Percentiles rank a stretch among this genome's conserved stretches.
These are phyloP conservation scores for Ctenicera cuprea DNA, from an alignment of 2,888 invertebrate genomes.

Conservation along the genomic window DNA sequence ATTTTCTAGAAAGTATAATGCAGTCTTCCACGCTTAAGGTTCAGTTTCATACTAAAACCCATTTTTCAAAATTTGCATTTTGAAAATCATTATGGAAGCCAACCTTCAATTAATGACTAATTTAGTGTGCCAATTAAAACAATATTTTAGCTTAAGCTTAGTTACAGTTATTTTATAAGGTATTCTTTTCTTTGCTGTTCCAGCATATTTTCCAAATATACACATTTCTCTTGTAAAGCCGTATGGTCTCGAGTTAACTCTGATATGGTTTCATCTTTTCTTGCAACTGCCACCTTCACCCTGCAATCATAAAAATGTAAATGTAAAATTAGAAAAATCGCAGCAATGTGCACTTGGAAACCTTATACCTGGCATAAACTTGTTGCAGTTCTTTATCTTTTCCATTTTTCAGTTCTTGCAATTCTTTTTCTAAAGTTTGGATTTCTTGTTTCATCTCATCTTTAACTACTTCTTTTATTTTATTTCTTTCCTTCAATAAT, in stretches of 20 bases:
- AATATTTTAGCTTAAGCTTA: too few relatives aligned
- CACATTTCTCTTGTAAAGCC: conserved; percentile 82
- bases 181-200: conserved; percentile 87
- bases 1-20: too few relatives aligned
- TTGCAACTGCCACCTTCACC: conserved; percentile 86
- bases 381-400: conserved; percentile 87
- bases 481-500: conserved; percentile 75
- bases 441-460: conserved; percentile 80
- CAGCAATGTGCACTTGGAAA: conserved; percentile 14
- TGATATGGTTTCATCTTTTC: conserved; percentile 86
- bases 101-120: too few relatives aligned
- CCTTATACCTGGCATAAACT: conserved; percentile 83
- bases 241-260: conserved; percentile 83
- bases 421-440: conserved; percentile 78
- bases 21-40: too few relatives aligned
- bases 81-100: too few relatives aligned
- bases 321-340: conserved; percentile 29
- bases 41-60: too few relatives aligned
- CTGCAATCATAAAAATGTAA: conserved; percentile 71
- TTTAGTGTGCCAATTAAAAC: too few relatives aligned
- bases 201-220: conserved; percentile 83
- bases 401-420: conserved; percentile 75
- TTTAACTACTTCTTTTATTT: conserved; percentile 77
- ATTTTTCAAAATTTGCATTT: too few relatives aligned
- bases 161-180: conserved; percentile 69